These are phyloP conservation scores for Melanocharis versteri DNA, from an alignment of 2,113 vertebrate genomes.

Conservation along the genomic window DNA sequence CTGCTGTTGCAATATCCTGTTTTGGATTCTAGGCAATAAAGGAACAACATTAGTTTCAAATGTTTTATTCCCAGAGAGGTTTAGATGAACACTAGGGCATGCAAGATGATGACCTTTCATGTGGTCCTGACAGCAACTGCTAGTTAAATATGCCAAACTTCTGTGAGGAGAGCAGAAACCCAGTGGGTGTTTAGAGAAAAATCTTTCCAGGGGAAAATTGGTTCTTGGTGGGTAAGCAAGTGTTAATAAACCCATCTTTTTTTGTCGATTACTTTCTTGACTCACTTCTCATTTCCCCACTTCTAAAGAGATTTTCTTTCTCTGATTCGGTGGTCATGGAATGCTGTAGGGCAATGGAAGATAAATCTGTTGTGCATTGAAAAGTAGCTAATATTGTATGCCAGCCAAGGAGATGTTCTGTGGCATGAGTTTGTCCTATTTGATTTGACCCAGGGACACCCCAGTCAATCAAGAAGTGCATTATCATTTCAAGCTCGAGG, in stretches of 20 bases:
- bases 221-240: slow-evolving; percentile 5
- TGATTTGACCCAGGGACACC: slow-evolving; percentile 17
- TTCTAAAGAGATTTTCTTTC: neutral
- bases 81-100: neutral
- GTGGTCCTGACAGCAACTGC: neutral
- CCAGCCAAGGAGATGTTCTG: neutral
- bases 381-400: neutral
- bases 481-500: slow-evolving; percentile 19
- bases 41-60: neutral
- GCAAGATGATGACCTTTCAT: neutral
- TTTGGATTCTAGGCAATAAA: slow-evolving; percentile 20
- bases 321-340: neutral
- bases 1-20: slow-evolving; percentile 30
- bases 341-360: neutral
- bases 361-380: neutral
- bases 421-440: neutral
- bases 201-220: neutral
- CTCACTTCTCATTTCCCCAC: neutral
- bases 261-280: neutral
- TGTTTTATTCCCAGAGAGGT: neutral
- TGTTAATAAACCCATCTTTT: slow-evolving; percentile 9
- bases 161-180: neutral
- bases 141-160: neutral
- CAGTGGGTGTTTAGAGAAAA: neutral
- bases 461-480: slow-evolving; percentile 15